Base-by-base conservation (phyloP, 1,140 invertebrate species). In the Vanessa tameamea region DNA sequence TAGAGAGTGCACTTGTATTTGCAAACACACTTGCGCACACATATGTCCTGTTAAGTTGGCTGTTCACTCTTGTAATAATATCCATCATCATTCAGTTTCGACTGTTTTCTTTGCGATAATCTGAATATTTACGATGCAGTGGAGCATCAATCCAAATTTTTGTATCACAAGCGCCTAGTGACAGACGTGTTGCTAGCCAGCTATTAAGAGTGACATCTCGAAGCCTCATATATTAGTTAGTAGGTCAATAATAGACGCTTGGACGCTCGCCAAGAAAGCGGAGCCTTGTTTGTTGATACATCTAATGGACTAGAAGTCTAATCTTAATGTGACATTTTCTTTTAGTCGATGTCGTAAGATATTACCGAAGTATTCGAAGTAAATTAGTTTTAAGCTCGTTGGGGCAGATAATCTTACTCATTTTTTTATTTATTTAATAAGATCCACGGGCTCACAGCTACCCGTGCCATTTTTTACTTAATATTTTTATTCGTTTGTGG, bases 211-310 rank as follows among this genome's bases (percentile, higher is more conserved):
- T n/a, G 66, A 69, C 53, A 69, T 69, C 66, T 69, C 55, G 26
- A 61, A 61, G 50, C n/a, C 66, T 43, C n/a, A n/a, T n/a, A 23
- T 57, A 31, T 57, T 69, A 67, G 50, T 69, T 69, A 69, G 66
- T 69, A 69, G 66, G 66, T 69, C 66, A 69, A 69, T 69, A 23
- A 57, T 69, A 47, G 51, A 51, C n/a, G n/a, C 48, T 69, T 69
- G 66, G 66, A 57, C 31, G 37, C 9, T 1, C 13, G 66, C 66
- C 66, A 69, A 61, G 57, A 61, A 59, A 26, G 14, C 12, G 23
- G 51, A 47, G 26, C 23, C 37, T 69, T 69, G 53, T 47, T 69
- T 68, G 66, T 68, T 68, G 57, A 61, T 68, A 68, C 37, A 55
- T 55, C 31, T 68, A 68, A 68, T 68, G 16, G 50, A 15, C 48